Evolutionary conservation across 2,113 vertebrate species (phyloP).

Genomic region (Centrocercus urophasianus): DNA sequence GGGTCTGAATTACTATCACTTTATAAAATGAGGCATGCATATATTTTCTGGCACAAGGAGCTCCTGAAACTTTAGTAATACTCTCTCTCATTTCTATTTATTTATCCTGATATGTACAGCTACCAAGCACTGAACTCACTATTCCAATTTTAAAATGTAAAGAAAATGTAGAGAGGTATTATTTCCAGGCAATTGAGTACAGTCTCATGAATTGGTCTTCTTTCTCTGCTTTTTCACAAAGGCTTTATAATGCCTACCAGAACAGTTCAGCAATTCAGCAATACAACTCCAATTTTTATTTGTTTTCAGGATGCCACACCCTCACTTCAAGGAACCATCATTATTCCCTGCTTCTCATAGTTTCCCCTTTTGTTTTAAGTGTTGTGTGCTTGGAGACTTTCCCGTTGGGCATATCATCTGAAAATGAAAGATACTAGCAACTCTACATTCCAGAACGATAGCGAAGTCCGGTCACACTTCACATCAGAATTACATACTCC

Average conservation of each 20-base stretch:
- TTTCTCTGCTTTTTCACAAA: not conserved
- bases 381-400: not conserved
- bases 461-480: constrained; percentile 19
- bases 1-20: not conserved
- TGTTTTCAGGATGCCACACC: not conserved
- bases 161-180: not conserved
- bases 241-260: not conserved
- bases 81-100: not conserved
- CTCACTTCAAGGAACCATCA: not conserved
- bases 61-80: not conserved
- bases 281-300: not conserved
- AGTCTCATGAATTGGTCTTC: not conserved
- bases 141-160: not conserved
- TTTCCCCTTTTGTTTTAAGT: not conserved
- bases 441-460: not conserved
- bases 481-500: not conserved
- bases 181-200: not conserved
- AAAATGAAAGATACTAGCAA: constrained; percentile 16
- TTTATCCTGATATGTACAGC: not conserved
- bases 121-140: not conserved
- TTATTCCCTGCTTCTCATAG: not conserved
- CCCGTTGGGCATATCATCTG: not conserved
- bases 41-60: not conserved
- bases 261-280: not conserved
- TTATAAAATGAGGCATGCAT: not conserved